These are phyloP conservation scores for Mormyrus lacerda DNA, from an alignment of 2,113 vertebrate genomes.

Conservation along the genomic window DNA sequence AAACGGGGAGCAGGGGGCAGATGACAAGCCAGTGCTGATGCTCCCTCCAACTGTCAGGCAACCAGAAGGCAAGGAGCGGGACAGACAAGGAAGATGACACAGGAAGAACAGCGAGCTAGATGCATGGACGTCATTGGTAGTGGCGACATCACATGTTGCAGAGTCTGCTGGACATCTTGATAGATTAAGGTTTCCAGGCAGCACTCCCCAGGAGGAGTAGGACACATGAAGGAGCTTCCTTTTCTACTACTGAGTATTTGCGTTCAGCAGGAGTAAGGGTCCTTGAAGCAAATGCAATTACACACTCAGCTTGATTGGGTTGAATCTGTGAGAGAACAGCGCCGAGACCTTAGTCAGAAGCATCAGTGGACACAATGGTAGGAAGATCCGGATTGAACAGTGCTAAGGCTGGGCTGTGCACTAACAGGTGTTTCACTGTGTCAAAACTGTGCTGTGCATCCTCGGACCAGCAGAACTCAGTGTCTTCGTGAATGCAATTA, in stretches of 20 bases:
- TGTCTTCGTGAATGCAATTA: neutral
- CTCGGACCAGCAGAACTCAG: constrained; percentile 9
- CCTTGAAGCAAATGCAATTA: constrained; percentile 17
- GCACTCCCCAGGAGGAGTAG: too few relatives aligned
- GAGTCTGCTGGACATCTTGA: too few relatives aligned
- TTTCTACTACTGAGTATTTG: constrained; percentile 20
- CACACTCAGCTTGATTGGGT: neutral
- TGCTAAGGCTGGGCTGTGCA: neutral
- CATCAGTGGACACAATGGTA: neutral
- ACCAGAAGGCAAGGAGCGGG: too few relatives aligned
- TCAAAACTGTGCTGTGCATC: constrained; percentile 16
- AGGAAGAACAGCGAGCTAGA: too few relatives aligned
- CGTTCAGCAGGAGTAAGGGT: neutral
- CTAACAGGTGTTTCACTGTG: neutral
- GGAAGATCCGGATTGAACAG: neutral
- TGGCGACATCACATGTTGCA: too few relatives aligned
- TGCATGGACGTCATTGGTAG: too few relatives aligned
- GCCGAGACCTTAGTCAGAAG: constrained; percentile 19
- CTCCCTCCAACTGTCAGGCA: too few relatives aligned
- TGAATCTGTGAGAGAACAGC: neutral
- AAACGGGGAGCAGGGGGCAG: too few relatives aligned
- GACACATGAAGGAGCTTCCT: constrained; percentile 8
- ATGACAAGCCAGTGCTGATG: too few relatives aligned
- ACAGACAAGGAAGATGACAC: too few relatives aligned
- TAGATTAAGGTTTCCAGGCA: too few relatives aligned